phyloP scores from a whole-genome alignment of 2,888 invertebrate genomes.

The Thelaira solivaga region DNA sequence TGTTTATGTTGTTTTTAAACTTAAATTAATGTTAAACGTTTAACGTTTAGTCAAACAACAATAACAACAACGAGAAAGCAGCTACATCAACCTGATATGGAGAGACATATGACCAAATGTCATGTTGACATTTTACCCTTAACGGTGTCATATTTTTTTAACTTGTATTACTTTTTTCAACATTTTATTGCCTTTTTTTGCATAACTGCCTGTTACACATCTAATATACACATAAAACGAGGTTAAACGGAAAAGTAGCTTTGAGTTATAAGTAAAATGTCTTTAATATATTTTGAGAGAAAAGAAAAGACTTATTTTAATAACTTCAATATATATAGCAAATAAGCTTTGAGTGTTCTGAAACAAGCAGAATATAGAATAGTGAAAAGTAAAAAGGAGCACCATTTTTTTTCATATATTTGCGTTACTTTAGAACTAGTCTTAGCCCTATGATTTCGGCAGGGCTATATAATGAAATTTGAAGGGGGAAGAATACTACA shows the following conservation, averaged over 20 bases:
- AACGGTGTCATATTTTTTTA: slow-evolving; percentile 73
- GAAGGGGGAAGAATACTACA: no score
- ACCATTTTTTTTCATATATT: no score
- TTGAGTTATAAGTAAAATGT: no score
- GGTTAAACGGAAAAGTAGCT: not conserved
- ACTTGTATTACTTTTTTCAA: slow-evolving; percentile 23
- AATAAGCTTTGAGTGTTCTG: no score
- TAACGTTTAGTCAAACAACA: slow-evolving; percentile 46
- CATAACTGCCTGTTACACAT: slow-evolving; percentile 67
- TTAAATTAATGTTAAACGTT: slow-evolving; percentile 55
- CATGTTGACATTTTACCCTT: slow-evolving; percentile 72
- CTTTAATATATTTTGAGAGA: no score
- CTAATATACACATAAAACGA: slow-evolving; percentile 47
- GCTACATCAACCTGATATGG: slow-evolving; percentile 41
- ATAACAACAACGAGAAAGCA: slow-evolving; percentile 24
- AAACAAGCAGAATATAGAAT: no score
- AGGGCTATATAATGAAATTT: no score
- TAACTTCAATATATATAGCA: no score
- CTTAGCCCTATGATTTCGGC: no score
- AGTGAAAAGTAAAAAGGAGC: no score
- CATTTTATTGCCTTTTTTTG: slow-evolving; percentile 4
- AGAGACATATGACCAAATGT: slow-evolving; percentile 65
- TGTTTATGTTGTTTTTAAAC: slow-evolving; percentile 47
- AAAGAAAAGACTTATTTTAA: no score
- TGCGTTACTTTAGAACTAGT: no score